These are phyloP conservation scores for Fragum sueziense DNA, from an alignment of 2,888 invertebrate species.

Conservation along the genomic window DNA sequence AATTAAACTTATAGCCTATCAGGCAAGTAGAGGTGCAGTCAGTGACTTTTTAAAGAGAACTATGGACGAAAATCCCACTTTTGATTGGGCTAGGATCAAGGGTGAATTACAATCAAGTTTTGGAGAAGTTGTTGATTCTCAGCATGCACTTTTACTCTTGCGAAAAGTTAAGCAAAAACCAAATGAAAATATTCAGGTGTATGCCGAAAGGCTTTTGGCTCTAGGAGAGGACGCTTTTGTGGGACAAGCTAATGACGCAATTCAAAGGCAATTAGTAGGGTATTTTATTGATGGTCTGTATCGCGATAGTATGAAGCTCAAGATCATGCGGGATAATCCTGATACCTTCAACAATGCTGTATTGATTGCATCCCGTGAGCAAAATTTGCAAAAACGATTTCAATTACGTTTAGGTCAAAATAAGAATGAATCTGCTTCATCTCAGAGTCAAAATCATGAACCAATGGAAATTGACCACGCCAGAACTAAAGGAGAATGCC, in stretches of 20 bases:
- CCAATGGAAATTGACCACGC: conserved; percentile 36
- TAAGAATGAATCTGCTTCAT: neutral
- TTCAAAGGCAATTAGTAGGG: conserved; percentile 25
- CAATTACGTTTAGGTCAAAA: conserved; percentile 28
- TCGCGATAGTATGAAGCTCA: conserved; percentile 29
- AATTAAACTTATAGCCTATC: too few species aligned
- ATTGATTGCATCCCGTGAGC: conserved; percentile 12
- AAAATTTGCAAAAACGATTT: conserved; percentile 39
- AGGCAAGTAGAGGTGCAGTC: too few species aligned
- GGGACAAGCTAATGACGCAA: conserved; percentile 7
- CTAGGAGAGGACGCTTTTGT: too few species aligned
- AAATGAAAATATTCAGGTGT: conserved; percentile 32
- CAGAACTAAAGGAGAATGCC: neutral
- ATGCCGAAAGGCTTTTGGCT: conserved; percentile 37
- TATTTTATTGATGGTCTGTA: conserved; percentile 37
- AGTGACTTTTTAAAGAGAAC: too few species aligned
- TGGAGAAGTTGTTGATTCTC: conserved; percentile 37
- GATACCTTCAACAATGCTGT: conserved; percentile 18
- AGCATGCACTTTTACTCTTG: conserved; percentile 31
- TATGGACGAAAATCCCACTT: too few species aligned
- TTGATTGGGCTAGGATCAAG: too few species aligned
- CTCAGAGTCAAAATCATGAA: neutral
- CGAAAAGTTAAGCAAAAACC: conserved; percentile 31
- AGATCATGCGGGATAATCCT: conserved; percentile 32
- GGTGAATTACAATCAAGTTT: too few species aligned